phyloP scores from a whole-genome alignment of 2,888 invertebrate species.

The Campaea margaritaria region DNA sequence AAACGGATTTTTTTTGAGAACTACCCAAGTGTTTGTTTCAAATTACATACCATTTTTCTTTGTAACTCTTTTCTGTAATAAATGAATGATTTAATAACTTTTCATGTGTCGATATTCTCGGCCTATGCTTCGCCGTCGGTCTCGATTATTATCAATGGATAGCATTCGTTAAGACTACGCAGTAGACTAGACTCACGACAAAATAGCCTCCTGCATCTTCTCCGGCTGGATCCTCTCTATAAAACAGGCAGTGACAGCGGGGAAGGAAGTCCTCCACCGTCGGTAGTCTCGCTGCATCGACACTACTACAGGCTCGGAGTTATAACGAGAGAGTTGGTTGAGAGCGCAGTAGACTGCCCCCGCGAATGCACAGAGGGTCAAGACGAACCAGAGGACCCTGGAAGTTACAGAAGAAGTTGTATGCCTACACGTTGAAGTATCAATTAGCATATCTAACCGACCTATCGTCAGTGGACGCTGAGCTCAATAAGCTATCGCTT shows the following conservation, averaged over 20 bases:
- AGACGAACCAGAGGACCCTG: conserved; percentile 69
- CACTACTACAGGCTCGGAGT: conserved; percentile 76
- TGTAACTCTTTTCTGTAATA: no score
- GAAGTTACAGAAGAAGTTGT: not conserved
- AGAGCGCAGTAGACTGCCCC: conserved; percentile 74
- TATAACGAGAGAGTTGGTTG: conserved; percentile 71
- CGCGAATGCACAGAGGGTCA: conserved; percentile 65
- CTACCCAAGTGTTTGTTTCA: no score
- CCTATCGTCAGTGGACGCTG: no score
- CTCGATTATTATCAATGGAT: no score
- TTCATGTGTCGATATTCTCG: no score
- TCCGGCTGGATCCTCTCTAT: conserved; percentile 65
- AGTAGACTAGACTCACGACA: conserved; percentile 40
- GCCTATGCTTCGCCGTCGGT: no score
- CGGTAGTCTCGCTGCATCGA: conserved; percentile 77
- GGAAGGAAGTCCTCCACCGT: conserved; percentile 75
- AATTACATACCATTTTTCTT: no score
- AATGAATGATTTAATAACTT: no score
- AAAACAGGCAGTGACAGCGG: conserved; percentile 78
- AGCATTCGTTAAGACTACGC: no score
- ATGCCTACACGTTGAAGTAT: not conserved
- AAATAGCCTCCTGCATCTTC: conserved; percentile 62
- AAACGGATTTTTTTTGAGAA: no score
- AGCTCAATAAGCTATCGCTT: no score
- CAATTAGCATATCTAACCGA: not conserved